Conservation (phyloP, 53 echinoderm and acorn worm species). For the Echinometra lucunter region DNA sequence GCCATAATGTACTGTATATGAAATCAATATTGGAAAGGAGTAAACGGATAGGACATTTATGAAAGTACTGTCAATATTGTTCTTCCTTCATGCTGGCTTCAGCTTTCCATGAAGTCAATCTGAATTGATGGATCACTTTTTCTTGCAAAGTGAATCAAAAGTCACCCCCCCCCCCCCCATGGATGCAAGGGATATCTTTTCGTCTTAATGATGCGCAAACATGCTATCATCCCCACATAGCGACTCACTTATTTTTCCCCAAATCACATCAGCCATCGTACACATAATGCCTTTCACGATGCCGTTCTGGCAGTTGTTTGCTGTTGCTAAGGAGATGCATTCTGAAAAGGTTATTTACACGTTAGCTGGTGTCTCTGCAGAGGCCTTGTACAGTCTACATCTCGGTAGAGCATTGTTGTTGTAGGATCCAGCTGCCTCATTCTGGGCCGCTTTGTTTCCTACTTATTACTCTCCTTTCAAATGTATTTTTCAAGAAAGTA, state of each 20-base stretch:
- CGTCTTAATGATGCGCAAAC: conserved; percentile 52
- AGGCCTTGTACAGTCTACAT: not conserved
- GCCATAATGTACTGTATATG: not conserved
- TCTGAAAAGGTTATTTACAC: conserved; percentile 54
- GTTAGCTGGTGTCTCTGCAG: conserved; percentile 5
- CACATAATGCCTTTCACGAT: conserved; percentile 16
- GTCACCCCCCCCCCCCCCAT: not conserved
- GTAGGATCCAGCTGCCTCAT: not conserved
- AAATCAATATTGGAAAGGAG: not conserved
- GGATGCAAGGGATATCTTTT: not conserved
- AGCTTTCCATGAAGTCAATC: not conserved
- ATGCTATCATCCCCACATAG: not conserved
- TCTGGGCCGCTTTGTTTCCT: not conserved
- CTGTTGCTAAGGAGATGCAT: conserved; percentile 52
- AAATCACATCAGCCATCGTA: conserved; percentile 27
- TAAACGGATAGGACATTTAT: not conserved
- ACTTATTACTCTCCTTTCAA: not conserved
- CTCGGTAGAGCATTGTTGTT: not conserved
- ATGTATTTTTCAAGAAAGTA: not conserved
- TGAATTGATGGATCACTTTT: not conserved
- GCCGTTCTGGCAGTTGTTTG: conserved; percentile 54
- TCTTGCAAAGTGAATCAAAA: not conserved
- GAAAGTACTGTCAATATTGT: not conserved
- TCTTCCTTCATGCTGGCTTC: not conserved
- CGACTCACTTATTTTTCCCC: conserved; percentile 5